phyloP scores from a whole-genome alignment of 1,140 invertebrate species.

The Oryzaephilus surinamensis region DNA sequence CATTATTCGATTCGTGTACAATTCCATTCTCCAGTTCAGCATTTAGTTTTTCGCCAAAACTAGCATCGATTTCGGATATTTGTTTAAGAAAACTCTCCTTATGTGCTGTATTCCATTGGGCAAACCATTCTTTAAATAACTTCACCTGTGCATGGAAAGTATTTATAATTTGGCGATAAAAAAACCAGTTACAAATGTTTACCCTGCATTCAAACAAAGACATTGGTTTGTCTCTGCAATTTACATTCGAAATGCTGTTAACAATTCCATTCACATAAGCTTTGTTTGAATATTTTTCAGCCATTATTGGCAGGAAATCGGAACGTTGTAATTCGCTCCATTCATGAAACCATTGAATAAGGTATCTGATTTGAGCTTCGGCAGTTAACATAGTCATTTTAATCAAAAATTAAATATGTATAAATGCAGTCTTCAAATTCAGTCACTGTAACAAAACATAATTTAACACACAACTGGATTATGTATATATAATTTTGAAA shows the following conservation, averaged over 20 bases:
- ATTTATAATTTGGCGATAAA: neutral
- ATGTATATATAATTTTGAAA: neutral
- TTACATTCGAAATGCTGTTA: slow-evolving; percentile 52
- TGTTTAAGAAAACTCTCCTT: slow-evolving; percentile 56
- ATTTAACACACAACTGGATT: slow-evolving; percentile 3
- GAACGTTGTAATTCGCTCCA: slow-evolving; percentile 78
- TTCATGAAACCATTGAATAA: slow-evolving; percentile 78
- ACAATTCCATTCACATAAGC: slow-evolving; percentile 63
- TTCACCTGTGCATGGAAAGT: slow-evolving; percentile 48
- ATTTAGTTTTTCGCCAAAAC: slow-evolving; percentile 60
- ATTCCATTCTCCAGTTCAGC: slow-evolving; percentile 42
- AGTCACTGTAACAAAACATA: slow-evolving; percentile 16
- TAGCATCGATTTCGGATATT: slow-evolving; percentile 57
- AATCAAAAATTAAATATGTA: neutral
- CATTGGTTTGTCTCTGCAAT: slow-evolving; percentile 63
- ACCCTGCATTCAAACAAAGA: slow-evolving; percentile 81
- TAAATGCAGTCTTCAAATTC: slow-evolving; percentile 12
- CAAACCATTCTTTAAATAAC: slow-evolving; percentile 77
- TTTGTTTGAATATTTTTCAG: slow-evolving; percentile 52
- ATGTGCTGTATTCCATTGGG: slow-evolving; percentile 67
- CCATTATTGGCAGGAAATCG: slow-evolving; percentile 69
- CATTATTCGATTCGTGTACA: too few relatives aligned
- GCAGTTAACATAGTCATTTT: slow-evolving; percentile 31
- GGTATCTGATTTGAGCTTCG: slow-evolving; percentile 66
- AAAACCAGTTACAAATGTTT: slow-evolving; percentile 25